Base-by-base conservation (phyloP, 2,888 invertebrate genomes). In the Drosophila neonasuta region DNA sequence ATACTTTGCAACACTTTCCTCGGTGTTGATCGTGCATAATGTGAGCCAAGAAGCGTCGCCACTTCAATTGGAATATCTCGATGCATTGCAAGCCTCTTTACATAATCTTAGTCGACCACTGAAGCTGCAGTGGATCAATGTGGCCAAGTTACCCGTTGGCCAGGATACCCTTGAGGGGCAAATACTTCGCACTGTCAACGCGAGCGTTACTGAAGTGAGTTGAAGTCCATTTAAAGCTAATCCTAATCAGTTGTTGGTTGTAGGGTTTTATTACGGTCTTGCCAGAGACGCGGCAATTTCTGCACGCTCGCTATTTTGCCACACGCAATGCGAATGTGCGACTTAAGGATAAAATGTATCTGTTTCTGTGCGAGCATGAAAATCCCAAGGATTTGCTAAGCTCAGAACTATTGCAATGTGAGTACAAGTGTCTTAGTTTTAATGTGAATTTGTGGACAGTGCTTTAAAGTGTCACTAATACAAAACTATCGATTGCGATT, bases 231-330 rank as follows among this genome's bases (percentile, higher is more conserved):
- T n/a, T n/a, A 1, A 42, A 34, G 6, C 15, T 2, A 46, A 46
- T 39, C 15, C 8, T 8, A 55, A 6, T 41, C 15, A 39, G 20
- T 41, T 20, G 32, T 7, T 29, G 36, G 36, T 32, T 32, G 32
- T 10, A 90, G 90, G 90, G 90, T n/a, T 90, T 89, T 60, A 89
- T 90, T 48, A 88, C 89, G 42, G 74, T 90, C 20, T 71, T 90
- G 55, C 56, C 81, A 44, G 77, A 88, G 56, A 89, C 89, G 11
- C 65, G 68, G 50, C 48, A 45, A 15, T 90, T 90, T 67, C 63
- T 90, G 7, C 84, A 86, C 57, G 88, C 89, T 9, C 89, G 90
- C 57, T 89, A 88, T 71, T 89, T 78, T 86, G 90, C 90, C 69
- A 90, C 89, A 20, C 88, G 90, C 29, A 81, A 87, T 55, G 87